Evolutionary conservation across 2,888 invertebrate genomes (phyloP).

Genomic region (Lottia scabra): DNA sequence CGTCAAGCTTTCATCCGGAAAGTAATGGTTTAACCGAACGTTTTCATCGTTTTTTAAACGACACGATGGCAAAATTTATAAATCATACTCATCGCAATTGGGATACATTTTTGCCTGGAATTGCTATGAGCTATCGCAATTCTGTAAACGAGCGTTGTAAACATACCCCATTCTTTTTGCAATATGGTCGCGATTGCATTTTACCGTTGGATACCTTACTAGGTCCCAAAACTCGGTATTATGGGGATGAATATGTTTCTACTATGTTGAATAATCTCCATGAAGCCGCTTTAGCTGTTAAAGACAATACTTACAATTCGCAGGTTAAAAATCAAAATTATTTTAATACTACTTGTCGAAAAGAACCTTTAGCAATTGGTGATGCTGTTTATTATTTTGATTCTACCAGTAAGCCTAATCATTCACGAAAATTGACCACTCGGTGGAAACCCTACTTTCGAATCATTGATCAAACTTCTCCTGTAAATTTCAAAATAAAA

Average conservation of each 20-base stretch:
- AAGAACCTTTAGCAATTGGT: not conserved
- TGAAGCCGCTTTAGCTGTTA: not conserved
- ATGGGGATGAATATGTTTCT: not conserved
- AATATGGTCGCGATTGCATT: slow-evolving; percentile 2
- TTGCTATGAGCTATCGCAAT: not conserved
- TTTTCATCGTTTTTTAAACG: not conserved
- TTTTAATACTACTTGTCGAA: not conserved
- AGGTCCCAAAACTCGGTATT: not conserved
- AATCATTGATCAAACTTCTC: not conserved
- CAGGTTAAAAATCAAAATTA: not conserved
- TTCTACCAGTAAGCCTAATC: not conserved
- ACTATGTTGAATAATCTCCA: not conserved
- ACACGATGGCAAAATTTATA: not conserved
- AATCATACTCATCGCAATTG: not conserved
- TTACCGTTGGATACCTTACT: not conserved
- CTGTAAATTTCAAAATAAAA: slow-evolving; percentile 5
- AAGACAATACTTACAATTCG: not conserved
- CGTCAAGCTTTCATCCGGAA: not conserved
- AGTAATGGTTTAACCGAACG: slow-evolving; percentile 8
- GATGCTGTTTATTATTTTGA: slow-evolving; percentile 10
- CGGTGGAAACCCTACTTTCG: not conserved
- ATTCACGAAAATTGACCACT: not conserved
- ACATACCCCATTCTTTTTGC: slow-evolving; percentile 4
- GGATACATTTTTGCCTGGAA: not conserved
- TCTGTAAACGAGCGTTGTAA: not conserved